Percentiles rank a stretch among this genome's conserved stretches.
Evolutionary conservation across 2,888 invertebrate species (phyloP).

Genomic region (Seira ritae): DNA sequence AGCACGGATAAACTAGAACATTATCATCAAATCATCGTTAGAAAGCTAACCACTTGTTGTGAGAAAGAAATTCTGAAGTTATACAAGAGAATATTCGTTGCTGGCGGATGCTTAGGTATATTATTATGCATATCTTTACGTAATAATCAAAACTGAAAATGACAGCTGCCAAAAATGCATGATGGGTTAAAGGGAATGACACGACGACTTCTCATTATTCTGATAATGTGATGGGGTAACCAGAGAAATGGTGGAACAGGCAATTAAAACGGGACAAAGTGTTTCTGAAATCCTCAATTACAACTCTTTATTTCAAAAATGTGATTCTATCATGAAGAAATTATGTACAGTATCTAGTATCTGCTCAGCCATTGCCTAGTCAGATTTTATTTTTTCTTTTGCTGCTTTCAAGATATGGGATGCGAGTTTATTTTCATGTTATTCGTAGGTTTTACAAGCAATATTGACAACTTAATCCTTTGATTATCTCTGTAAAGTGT

Average conservation of each 20-base stretch:
- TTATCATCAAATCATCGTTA: no score
- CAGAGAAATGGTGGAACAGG: neutral
- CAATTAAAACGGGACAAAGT: neutral
- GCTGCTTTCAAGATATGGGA: no score
- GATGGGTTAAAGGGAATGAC: no score
- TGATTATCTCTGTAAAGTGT: conserved; percentile 70
- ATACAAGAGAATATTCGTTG: no score
- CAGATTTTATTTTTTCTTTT: no score
- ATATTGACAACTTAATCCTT: conserved; percentile 72
- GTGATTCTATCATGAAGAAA: neutral
- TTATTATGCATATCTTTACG: no score
- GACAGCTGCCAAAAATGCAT: conserved; percentile 18
- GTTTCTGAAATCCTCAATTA: neutral
- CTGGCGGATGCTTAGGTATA: no score
- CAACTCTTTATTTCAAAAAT: conserved; percentile 8
- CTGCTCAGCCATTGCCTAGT: neutral
- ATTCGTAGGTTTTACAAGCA: conserved; percentile 54
- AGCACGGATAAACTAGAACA: no score
- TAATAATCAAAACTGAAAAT: neutral
- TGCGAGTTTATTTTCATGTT: no score
- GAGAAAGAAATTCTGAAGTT: no score
- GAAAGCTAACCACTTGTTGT: no score
- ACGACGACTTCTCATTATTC: no score
- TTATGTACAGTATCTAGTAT: neutral
- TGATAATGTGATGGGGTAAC: neutral